phyloP scores from a whole-genome alignment of 2,888 invertebrate species.

The Chloroclysta siterata region DNA sequence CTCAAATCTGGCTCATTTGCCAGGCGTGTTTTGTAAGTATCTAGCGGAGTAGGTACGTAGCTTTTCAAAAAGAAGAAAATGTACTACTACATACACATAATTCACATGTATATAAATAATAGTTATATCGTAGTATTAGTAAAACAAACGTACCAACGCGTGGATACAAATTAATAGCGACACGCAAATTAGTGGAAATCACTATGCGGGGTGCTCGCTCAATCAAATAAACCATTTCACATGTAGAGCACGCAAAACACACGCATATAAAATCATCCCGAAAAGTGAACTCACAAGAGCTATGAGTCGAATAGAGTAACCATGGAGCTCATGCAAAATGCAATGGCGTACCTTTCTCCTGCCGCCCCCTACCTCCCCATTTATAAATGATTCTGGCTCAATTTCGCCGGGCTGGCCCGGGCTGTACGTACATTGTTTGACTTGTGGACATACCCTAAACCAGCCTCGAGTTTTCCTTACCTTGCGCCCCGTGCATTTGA shows the following conservation, averaged over 20 bases:
- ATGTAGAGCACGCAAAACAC: constrained; percentile 20
- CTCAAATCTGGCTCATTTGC: no score
- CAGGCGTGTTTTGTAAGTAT: no score
- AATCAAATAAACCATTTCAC: constrained; percentile 16
- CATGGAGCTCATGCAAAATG: constrained; percentile 77
- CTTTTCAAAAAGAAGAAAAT: no score
- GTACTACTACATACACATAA: no score
- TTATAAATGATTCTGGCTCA: constrained; percentile 82
- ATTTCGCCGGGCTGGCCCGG: constrained; percentile 65
- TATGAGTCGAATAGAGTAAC: constrained; percentile 56
- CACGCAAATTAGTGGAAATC: neutral
- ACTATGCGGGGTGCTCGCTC: neutral
- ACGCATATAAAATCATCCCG: constrained; percentile 18
- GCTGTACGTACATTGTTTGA: constrained; percentile 73
- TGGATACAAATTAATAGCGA: no score
- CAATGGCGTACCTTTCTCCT: constrained; percentile 64
- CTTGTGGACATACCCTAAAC: constrained; percentile 59
- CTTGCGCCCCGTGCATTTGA: neutral
- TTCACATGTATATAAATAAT: no score
- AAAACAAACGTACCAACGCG: no score
- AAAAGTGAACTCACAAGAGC: constrained; percentile 34
- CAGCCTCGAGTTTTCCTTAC: constrained; percentile 19
- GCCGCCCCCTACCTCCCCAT: constrained; percentile 58
- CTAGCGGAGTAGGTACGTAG: no score
- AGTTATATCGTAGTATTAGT: no score